Evolutionary conservation across 2,113 vertebrate species (phyloP).

Genomic region (Notarius lentiginosus): DNA sequence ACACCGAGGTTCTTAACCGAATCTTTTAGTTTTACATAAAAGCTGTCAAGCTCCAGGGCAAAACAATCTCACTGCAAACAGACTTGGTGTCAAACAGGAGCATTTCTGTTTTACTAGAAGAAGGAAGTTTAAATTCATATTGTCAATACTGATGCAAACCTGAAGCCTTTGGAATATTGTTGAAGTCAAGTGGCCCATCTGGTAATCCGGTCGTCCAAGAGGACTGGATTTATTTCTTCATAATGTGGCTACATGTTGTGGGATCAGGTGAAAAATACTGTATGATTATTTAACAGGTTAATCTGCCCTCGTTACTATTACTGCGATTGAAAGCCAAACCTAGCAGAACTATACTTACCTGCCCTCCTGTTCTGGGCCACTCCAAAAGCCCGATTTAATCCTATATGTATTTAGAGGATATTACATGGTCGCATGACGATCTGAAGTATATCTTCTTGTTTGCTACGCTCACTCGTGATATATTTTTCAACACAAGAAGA

Average conservation of each 20-base stretch:
- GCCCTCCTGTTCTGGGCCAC: neutral
- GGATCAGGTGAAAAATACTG: neutral
- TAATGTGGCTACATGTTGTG: neutral
- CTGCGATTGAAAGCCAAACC: neutral
- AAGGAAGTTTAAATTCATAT: neutral
- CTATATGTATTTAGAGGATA: neutral
- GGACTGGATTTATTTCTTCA: neutral
- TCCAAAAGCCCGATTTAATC: neutral
- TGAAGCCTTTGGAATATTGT: neutral
- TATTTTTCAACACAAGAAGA: too few relatives aligned
- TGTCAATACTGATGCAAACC: neutral
- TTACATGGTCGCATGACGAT: too few relatives aligned
- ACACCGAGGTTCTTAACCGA: neutral
- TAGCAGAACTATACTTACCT: neutral
- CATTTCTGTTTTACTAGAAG: neutral
- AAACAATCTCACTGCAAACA: neutral
- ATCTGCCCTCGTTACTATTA: neutral
- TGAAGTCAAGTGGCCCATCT: neutral
- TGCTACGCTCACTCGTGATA: too few relatives aligned
- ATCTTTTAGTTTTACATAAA: constrained; percentile 11
- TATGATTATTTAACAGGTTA: neutral
- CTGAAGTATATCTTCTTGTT: too few relatives aligned
- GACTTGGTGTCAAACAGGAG: neutral
- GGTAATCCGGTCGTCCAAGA: neutral
- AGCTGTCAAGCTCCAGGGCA: neutral